Conservation (phyloP, 2,113 vertebrate species). For the Propithecus coquereli region DNA sequence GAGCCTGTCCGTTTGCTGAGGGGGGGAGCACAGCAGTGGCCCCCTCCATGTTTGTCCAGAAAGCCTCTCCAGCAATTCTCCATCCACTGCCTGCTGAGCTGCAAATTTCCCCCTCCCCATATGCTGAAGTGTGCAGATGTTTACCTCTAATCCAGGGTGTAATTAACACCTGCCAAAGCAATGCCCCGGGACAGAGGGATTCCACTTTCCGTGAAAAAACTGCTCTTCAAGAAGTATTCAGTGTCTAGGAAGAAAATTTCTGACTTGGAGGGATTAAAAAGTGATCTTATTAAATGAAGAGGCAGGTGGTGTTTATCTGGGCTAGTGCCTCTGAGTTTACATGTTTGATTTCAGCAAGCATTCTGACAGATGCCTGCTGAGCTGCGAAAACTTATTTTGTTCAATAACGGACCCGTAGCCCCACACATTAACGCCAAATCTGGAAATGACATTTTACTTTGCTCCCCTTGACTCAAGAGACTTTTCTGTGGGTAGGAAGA, state of each 20-base stretch:
- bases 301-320: conserved; percentile 32
- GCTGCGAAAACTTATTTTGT: neutral
- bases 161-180: conserved; percentile 7
- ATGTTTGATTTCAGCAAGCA: neutral
- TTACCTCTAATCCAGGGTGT: neutral
- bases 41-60: rapidly evolving
- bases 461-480: neutral
- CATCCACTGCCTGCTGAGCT: neutral
- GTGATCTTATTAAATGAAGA: neutral
- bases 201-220: neutral
- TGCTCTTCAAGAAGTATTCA: neutral
- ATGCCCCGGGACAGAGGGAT: neutral
- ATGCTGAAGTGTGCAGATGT: neutral
- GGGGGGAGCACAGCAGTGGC: neutral
- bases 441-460: neutral
- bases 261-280: neutral
- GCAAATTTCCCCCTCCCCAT: neutral
- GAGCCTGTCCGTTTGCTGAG: neutral
- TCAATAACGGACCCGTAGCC: neutral
- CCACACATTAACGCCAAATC: rapidly evolving
- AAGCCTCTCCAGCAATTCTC: neutral
- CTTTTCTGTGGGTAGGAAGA: neutral
- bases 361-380: neutral
- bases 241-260: neutral
- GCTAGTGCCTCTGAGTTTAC: neutral